Base-by-base conservation (phyloP, 2,113 vertebrate genomes). In the Platycercus adscitus region DNA sequence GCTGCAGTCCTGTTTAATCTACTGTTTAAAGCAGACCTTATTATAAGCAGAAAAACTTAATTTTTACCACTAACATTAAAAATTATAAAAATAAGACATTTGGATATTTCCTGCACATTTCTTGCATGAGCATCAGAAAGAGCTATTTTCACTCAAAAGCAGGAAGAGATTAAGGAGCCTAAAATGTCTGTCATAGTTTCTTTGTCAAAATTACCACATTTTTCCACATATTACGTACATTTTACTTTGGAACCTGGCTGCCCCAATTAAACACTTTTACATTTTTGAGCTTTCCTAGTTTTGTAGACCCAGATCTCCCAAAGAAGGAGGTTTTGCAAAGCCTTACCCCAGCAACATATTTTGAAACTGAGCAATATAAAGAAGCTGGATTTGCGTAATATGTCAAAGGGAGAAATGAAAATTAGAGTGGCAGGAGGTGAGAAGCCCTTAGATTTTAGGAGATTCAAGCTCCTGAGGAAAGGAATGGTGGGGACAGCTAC, bases 31-130 rank as follows among this genome's bases (percentile, higher is more conserved):
- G 55, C 9, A 60, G 29, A 61, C 28, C 86, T 77, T 53, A 56
- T 53, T 81, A 37, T 46, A 86, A 60, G 25, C 5, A 70, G n/a
- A 53, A 94, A 86, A 52, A 39, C 3, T 49, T 2, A 46, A 10
- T 58, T 82, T 63, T 73, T 93, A 58, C 68, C 39, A 71, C 82
- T 78, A 71, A 24, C 28, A 29, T 85, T 58, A 87, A 81, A 88
- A 84, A 69, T 91, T n/a, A 85, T 19, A 53, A 68, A 91, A 81
- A 79, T 49, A 81, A 93, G n/a, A 49, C 23, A 76, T 52, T 93
- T 12, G 25, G 41, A 56, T 50, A 1, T 71, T 82, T 89, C 71
- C 60, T 81, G 37, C n/a, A 35, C 16, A 49, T 83, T 86, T 87
- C 31, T 77, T 89, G 17, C n/a, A 50, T 33, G 14, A 93, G 15